Evolutionary conservation across 2,888 invertebrate genomes (phyloP).

Genomic region (Mimachlamys varia): DNA sequence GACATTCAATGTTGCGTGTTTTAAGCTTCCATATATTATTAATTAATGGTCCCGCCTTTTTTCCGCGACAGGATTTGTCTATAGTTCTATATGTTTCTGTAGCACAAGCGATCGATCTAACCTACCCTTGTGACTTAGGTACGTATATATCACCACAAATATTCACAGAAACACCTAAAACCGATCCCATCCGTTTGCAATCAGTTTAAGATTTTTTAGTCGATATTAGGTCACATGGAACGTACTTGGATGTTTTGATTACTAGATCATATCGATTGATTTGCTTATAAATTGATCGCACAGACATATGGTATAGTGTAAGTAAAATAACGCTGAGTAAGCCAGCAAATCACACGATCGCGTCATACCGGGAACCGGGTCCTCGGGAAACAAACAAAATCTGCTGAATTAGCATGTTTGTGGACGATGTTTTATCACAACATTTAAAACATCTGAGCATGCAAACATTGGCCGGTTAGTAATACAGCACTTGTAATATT

Average conservation of each 20-base stretch:
- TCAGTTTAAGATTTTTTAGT: not conserved
- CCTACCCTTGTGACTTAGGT: not conserved
- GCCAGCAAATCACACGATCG: not conserved
- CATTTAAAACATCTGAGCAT: not conserved
- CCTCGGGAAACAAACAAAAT: not conserved
- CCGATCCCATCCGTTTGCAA: not conserved
- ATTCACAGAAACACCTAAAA: not conserved
- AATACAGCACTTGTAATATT: not conserved
- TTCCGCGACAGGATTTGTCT: too few relatives aligned
- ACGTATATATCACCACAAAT: not conserved
- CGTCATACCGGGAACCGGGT: not conserved
- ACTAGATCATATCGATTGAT: not conserved
- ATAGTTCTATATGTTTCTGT: too few relatives aligned
- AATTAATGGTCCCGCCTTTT: too few relatives aligned
- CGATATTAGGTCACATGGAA: not conserved
- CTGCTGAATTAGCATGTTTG: not conserved
- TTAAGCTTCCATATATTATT: too few relatives aligned
- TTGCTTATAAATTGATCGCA: not conserved
- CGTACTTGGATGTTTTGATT: not conserved
- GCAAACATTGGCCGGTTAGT: not conserved
- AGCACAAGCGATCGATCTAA: not conserved
- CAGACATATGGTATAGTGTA: not conserved
- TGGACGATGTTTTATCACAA: not conserved
- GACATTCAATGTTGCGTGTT: too few relatives aligned
- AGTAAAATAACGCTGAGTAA: not conserved